phyloP scores from a whole-genome alignment of 1,140 invertebrate species.

The Papilio xuthus region DNA sequence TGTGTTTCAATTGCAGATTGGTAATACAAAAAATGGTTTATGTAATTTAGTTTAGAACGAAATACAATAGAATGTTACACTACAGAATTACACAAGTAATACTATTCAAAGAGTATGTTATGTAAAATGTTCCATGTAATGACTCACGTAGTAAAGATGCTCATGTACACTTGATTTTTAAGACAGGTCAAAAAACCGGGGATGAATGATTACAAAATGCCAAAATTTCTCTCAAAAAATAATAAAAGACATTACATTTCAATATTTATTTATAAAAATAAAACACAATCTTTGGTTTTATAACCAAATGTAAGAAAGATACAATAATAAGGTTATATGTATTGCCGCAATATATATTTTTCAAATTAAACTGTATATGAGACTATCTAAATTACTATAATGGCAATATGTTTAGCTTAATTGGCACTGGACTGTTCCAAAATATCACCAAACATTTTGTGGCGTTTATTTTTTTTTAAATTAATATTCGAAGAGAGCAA shows the following conservation, averaged over 20 bases:
- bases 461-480: not conserved
- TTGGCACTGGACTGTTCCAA: conserved; percentile 1
- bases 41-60: not conserved
- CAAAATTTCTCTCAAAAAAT: not conserved
- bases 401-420: conserved; percentile 20
- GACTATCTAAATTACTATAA: conserved; percentile 17
- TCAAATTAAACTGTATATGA: not conserved
- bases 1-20: not conserved
- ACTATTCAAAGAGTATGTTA: not conserved
- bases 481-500: conserved; percentile 14
- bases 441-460: conserved; percentile 23
- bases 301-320: conserved; percentile 1
- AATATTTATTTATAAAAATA: conserved; percentile 25
- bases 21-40: not conserved
- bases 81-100: not conserved
- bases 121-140: not conserved
- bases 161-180: not conserved
- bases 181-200: not conserved
- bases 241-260: not conserved
- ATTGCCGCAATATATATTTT: conserved; percentile 5
- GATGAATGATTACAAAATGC: too few species aligned
- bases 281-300: conserved; percentile 27
- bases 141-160: not conserved
- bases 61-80: not conserved
- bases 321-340: conserved; percentile 4